These are phyloP conservation scores for Leptinotarsa defecta DNA, from an alignment of 1,140 invertebrate genomes.

Conservation along the genomic window DNA sequence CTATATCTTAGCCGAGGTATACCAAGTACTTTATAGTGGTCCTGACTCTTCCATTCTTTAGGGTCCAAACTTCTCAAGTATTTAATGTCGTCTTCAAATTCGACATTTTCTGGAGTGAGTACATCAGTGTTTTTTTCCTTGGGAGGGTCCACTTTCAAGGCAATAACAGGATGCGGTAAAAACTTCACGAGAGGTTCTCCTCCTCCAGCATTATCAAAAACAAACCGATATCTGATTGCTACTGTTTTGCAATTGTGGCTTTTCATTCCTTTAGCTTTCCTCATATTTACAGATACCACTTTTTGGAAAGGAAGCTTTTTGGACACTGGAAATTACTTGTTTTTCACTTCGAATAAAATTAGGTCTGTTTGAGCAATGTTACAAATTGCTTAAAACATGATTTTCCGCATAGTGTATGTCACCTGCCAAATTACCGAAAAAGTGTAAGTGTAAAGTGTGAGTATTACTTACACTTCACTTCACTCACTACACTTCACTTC, in stretches of 20 bases:
- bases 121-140: constrained; percentile 52
- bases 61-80: constrained; percentile 90
- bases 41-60: constrained; percentile 97
- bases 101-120: constrained; percentile 63
- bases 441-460: no score
- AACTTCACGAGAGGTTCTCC: constrained; percentile 45
- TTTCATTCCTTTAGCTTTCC: constrained; percentile 42
- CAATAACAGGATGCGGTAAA: constrained; percentile 45
- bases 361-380: not conserved
- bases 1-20: constrained; percentile 74
- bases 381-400: constrained; percentile 29
- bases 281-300: constrained; percentile 27
- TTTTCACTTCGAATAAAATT: not conserved
- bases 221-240: constrained; percentile 52
- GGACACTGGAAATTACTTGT: no score
- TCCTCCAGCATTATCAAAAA: constrained; percentile 42
- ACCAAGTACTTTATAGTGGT: constrained; percentile 94
- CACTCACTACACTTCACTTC: no score
- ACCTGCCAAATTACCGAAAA: no score
- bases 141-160: constrained; percentile 45
- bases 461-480: no score
- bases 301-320: not conserved
- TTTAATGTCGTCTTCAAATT: constrained; percentile 80
- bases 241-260: constrained; percentile 43
- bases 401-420: constrained; percentile 44